These are phyloP conservation scores for Sitobion miscanthi DNA, from an alignment of 1,140 invertebrate genomes.

Conservation along the genomic window DNA sequence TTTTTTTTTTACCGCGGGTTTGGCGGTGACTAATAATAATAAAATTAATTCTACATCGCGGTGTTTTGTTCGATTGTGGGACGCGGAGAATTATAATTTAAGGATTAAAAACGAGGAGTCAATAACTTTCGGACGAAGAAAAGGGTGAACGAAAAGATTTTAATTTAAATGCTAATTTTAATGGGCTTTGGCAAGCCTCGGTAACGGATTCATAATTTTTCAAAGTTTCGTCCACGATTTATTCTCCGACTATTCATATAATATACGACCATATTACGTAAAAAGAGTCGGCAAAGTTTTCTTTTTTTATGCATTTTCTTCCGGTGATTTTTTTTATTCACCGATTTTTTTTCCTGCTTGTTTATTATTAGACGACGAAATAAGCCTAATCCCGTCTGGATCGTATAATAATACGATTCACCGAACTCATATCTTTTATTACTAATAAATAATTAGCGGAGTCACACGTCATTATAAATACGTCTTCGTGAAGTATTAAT, in stretches of 20 bases:
- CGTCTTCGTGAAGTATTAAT: background rate
- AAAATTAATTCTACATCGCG: background rate
- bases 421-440: background rate
- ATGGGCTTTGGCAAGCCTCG: background rate
- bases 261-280: background rate
- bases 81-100: background rate
- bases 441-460: background rate
- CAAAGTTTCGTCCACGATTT: background rate
- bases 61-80: background rate
- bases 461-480: background rate
- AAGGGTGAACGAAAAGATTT: background rate
- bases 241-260: background rate
- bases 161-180: constrained; percentile 42
- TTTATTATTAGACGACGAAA: background rate
- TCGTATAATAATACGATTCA: background rate
- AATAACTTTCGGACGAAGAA: background rate
- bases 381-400: background rate
- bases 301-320: constrained; percentile 1
- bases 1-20: background rate
- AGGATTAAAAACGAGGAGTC: background rate
- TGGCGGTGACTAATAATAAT: background rate
- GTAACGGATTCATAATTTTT: constrained; percentile 15
- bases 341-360: background rate
- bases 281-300: background rate
- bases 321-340: background rate